Evolutionary conservation across 23 tunicate species (phyloP).

Genomic region (Styela clava): DNA sequence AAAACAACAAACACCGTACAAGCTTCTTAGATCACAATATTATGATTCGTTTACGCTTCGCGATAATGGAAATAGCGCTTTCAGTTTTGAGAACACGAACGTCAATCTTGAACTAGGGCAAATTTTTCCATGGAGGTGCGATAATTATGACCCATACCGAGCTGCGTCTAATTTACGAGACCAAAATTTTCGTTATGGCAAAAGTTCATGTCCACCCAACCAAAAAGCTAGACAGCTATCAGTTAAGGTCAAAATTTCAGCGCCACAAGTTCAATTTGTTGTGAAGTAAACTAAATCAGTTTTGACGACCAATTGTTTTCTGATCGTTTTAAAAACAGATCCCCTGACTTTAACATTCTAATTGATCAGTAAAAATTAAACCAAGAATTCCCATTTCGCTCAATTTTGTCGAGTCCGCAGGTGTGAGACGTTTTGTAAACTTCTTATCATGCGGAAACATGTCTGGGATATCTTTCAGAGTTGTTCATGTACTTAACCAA

Average conservation of each 20-base stretch:
- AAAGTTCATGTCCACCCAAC: too few species aligned
- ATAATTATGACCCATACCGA: too few species aligned
- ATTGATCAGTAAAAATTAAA: neutral
- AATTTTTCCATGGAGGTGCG: too few species aligned
- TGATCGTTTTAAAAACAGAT: neutral
- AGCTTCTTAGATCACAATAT: neutral
- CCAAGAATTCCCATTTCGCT: neutral
- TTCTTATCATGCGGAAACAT: neutral
- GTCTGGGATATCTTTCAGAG: neutral
- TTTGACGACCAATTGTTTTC: neutral
- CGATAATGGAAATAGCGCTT: too few species aligned
- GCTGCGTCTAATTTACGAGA: too few species aligned
- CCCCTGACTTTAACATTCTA: neutral
- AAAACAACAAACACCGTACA: neutral
- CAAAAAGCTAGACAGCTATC: neutral
- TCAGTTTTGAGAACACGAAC: too few species aligned
- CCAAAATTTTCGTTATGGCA: too few species aligned
- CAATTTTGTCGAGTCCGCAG: neutral
- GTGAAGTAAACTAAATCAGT: neutral
- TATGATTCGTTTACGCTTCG: neutral
- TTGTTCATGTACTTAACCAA: too few species aligned
- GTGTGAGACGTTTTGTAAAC: neutral
- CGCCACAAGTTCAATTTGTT: neutral
- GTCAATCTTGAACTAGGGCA: too few species aligned
- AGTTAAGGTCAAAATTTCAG: neutral